phyloP scores from a whole-genome alignment of 1,140 invertebrate genomes.

The Theocolax elegans region DNA sequence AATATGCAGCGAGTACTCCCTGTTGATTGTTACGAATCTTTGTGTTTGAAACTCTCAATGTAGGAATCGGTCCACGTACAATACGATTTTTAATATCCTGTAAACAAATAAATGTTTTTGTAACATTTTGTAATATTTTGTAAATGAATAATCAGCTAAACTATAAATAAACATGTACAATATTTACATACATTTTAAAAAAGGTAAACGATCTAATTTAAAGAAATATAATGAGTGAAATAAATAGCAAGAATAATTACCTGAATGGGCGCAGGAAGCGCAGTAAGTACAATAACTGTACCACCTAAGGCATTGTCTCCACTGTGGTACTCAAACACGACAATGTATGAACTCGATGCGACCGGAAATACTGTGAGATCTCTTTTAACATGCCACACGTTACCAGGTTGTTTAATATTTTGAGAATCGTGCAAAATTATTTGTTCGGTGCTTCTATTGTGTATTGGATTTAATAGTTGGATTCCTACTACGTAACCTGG shows the following conservation, averaged over 20 bases:
- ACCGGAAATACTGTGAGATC: constrained; percentile 90
- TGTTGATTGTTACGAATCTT: constrained; percentile 83
- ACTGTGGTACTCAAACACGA: constrained; percentile 85
- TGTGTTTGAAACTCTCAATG: constrained; percentile 75
- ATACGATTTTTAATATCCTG: constrained; percentile 78
- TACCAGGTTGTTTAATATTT: constrained; percentile 70
- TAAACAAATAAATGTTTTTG: constrained; percentile 41
- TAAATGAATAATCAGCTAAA: no score
- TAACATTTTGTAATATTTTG: neutral
- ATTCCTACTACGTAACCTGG: constrained; percentile 83
- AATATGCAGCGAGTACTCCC: constrained; percentile 87
- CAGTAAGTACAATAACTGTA: constrained; percentile 83
- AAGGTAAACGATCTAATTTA: no score
- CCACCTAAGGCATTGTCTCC: constrained; percentile 82
- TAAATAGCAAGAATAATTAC: constrained; percentile 36
- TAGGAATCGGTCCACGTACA: constrained; percentile 81
- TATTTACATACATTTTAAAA: neutral
- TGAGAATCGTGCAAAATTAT: constrained; percentile 82
- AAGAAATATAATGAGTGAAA: neutral
- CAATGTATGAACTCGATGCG: constrained; percentile 83
- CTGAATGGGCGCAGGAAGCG: constrained; percentile 74
- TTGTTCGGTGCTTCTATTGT: constrained; percentile 85
- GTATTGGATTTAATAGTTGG: constrained; percentile 87
- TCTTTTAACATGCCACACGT: constrained; percentile 80
- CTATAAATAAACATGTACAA: neutral